These are phyloP conservation scores for Cygnus buccinator DNA, from an alignment of 2,113 vertebrate genomes.

Conservation along the genomic window DNA sequence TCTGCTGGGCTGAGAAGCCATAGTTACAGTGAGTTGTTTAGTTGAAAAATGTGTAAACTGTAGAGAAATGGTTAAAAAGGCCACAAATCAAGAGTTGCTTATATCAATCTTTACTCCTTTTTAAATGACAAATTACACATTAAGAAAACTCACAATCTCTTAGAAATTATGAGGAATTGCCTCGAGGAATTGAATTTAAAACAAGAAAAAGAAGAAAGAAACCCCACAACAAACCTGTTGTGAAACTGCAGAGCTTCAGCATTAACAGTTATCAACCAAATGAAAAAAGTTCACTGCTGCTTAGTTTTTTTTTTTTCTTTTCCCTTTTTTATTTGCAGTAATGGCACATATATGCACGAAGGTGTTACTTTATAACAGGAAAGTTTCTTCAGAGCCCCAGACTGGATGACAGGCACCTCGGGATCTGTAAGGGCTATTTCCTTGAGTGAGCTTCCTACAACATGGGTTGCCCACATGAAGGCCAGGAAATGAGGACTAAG, in stretches of 20 bases:
- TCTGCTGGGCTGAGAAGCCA: neutral
- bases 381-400: neutral
- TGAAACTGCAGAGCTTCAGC: neutral
- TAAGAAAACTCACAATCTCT: neutral
- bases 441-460: neutral
- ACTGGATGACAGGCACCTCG: neutral
- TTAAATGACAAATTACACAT: neutral
- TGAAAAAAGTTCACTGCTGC: neutral
- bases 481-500: constrained; percentile 39
- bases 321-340: neutral
- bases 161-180: neutral
- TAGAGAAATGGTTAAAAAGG: neutral
- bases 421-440: neutral
- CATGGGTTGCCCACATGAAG: neutral
- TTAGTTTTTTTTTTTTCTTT: neutral
- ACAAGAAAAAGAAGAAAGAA: neutral
- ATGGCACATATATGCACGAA: rapidly evolving
- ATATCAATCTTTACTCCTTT: neutral
- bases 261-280: neutral
- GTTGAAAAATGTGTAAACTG: neutral
- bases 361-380: neutral
- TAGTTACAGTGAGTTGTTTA: neutral
- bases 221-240: neutral
- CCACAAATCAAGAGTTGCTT: neutral
- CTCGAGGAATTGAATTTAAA: neutral